Evolutionary conservation across 2,797 vertebrate species (phyloP).

Genomic region (Malacoctenus gilli): DNA sequence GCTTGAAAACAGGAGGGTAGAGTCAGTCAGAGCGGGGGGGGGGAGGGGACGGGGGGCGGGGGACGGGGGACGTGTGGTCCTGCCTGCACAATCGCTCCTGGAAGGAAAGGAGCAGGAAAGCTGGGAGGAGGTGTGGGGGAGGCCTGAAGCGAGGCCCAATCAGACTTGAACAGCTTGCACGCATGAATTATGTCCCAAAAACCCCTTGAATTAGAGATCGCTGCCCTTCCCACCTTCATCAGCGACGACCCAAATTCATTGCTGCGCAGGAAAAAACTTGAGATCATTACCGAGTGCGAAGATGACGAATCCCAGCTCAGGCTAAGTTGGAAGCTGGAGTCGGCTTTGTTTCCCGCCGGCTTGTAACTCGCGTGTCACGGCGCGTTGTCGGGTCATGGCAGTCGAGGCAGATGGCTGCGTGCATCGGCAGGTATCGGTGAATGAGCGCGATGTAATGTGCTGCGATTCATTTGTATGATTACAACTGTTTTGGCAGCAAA

Average conservation of each 20-base stretch:
- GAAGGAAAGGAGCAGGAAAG: slow-evolving; percentile 16
- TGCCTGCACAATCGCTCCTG: slow-evolving; percentile 25
- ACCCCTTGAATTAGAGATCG: slow-evolving; percentile 64
- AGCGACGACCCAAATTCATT: too few relatives aligned
- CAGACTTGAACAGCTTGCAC: slow-evolving; percentile 53
- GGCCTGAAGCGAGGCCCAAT: slow-evolving; percentile 35
- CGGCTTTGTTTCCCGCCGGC: slow-evolving; percentile 4
- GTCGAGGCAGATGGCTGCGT: slow-evolving; percentile 5
- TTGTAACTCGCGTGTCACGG: slow-evolving; percentile 1
- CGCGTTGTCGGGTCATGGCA: neutral
- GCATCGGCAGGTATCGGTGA: slow-evolving; percentile 9
- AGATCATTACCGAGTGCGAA: slow-evolving; percentile 15
- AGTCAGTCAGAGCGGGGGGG: slow-evolving; percentile 19
- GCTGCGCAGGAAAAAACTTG: neutral
- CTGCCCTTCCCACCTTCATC: slow-evolving; percentile 12
- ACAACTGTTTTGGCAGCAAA: slow-evolving; percentile 2
- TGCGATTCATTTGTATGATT: neutral
- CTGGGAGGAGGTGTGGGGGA: too few relatives aligned
- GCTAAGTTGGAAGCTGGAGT: neutral
- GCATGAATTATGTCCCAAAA: slow-evolving; percentile 58
- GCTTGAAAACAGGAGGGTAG: slow-evolving; percentile 33
- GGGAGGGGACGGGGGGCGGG: too few relatives aligned
- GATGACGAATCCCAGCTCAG: slow-evolving; percentile 15
- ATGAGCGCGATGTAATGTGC: neutral
- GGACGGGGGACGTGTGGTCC: slow-evolving; percentile 11